Base-by-base conservation (phyloP, 2,113 vertebrate species). In the Elephas maximus region DNA sequence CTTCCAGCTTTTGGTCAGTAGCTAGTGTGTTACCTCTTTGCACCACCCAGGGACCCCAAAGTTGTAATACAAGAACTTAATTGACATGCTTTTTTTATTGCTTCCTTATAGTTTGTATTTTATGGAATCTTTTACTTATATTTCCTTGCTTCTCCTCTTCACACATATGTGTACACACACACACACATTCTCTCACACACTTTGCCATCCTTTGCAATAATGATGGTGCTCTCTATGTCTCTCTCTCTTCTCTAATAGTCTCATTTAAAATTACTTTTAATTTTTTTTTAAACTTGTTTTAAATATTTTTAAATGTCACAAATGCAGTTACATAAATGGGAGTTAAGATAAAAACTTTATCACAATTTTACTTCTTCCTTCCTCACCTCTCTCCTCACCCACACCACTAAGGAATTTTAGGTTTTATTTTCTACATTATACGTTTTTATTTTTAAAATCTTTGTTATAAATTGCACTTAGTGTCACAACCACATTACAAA, bases 211-310 rank as follows among this genome's bases (percentile, higher is more conserved):
- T 96, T 69, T 84, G 24, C 10, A 83, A 90, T 90, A 83, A 51
- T 17, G 69, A 37, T 73, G 85, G 67, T 45, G 17, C 48, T 48
- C 9, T 76, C 53, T 71, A 17, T 77, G 20, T 26, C 30, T 63
- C 51, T 33, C 81, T 69, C 91, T 88, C 51, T 73, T 92, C 23
- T 78, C 24, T 81, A 62, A 73, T 6, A 6, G 30, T 15, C 21
- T 90, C 15, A 94, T 28, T 93, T 87, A 83, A 95, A 88, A 53
- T 78, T 87, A 30, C 14, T 73, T 87, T 44, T 18, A 93, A 60
- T 30, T 8, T 8, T 23, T 51, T 62, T 85, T 71, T 26, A 41
- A 60, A 80, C 48, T 8, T 48, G 48, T 48, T 48, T 10, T 65
- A 95, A 76, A 45, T 78, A 8, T 86, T 48, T 48, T 10, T 65